Percentiles rank a stretch among this genome's conserved stretches.
Conservation (phyloP, 2,797 vertebrate species). For the Crypturellus tataupa region DNA sequence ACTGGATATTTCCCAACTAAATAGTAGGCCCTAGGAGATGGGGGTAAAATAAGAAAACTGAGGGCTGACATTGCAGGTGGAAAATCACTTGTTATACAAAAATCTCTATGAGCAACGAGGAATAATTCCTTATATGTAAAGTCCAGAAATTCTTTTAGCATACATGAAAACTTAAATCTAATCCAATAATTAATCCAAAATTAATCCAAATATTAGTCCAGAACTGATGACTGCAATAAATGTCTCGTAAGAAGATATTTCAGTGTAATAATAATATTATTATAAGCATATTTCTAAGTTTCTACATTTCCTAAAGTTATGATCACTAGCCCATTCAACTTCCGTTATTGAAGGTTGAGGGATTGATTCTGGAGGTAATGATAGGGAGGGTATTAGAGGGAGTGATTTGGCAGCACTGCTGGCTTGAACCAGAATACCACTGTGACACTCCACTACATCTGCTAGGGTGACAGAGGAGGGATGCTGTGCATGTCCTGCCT, state of each 20-base stretch:
- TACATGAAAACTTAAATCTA: background rate
- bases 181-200: background rate
- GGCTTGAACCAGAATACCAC: no score
- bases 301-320: background rate
- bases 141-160: background rate
- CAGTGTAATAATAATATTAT: no score
- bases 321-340: background rate
- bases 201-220: background rate
- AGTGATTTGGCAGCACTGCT: background rate
- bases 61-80: background rate
- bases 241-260: background rate
- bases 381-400: accelerated
- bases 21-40: background rate
- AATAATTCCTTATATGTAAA: background rate
- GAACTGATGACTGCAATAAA: background rate
- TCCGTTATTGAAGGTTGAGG: background rate
- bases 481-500: no score
- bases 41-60: background rate
- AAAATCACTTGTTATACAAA: background rate
- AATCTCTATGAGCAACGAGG: background rate
- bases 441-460: no score
- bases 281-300: background rate
- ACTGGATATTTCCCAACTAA: background rate
- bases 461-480: no score
- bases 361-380: background rate